Conservation (phyloP, 2,888 invertebrate genomes). For the Scrobipalpa costella region DNA sequence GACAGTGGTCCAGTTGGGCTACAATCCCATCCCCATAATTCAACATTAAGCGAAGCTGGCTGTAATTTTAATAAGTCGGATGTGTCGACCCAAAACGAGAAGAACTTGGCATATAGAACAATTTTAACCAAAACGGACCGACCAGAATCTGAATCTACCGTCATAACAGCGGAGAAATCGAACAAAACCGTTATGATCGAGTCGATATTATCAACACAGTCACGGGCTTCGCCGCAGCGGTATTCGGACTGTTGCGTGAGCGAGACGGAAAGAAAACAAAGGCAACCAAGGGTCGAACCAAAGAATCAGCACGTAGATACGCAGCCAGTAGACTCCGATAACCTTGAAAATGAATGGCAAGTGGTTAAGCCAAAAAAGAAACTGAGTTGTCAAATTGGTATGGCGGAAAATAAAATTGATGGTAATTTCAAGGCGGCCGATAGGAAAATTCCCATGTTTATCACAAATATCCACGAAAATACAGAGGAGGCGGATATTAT, state of each 20-base stretch:
- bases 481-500: slow-evolving; percentile 29
- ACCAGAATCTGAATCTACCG: too few species aligned
- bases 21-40: slow-evolving; percentile 15
- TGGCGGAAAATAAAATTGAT: neutral
- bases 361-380: slow-evolving; percentile 2
- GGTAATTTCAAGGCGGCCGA: slow-evolving; percentile 31
- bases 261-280: neutral
- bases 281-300: too few species aligned
- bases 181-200: too few species aligned
- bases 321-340: neutral
- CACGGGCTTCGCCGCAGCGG: too few species aligned
- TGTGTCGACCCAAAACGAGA: too few species aligned
- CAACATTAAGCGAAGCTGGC: too few species aligned
- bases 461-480: slow-evolving; percentile 32
- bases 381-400: neutral
- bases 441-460: slow-evolving; percentile 30
- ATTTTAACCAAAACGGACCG: neutral
- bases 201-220: too few species aligned
- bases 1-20: slow-evolving; percentile 25
- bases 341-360: slow-evolving; percentile 3
- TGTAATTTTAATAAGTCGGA: too few species aligned
- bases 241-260: neutral
- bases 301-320: too few species aligned
- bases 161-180: too few species aligned
- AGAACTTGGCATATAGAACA: neutral